Percentiles rank a stretch among this genome's conserved stretches.
These are phyloP conservation scores for Drosophila limbata DNA, from an alignment of 2,888 invertebrate species.

Conservation along the genomic window DNA sequence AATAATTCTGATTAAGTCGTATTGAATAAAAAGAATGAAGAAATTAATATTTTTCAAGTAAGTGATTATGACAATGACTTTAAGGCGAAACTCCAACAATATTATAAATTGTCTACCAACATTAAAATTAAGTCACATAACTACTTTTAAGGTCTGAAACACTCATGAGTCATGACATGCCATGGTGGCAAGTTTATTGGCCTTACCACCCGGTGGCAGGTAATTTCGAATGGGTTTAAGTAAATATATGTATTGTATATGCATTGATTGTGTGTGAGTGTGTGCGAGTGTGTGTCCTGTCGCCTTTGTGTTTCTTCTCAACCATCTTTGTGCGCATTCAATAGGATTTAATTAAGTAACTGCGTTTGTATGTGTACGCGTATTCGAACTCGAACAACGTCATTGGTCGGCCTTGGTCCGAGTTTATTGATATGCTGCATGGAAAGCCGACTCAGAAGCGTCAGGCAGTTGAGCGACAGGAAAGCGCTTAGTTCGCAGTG, in stretches of 20 bases:
- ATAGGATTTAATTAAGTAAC: slow-evolving; percentile 58
- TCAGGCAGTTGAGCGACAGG: slow-evolving; percentile 62
- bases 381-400: slow-evolving; percentile 39
- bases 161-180: slow-evolving; percentile 1
- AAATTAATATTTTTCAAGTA: not conserved
- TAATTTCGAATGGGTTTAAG: slow-evolving; percentile 43
- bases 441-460: slow-evolving; percentile 37
- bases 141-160: not conserved
- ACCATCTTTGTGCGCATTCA: slow-evolving; percentile 50
- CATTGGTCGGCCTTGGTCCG: slow-evolving; percentile 28
- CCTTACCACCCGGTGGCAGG: slow-evolving; percentile 65
- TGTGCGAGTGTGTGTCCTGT: not conserved
- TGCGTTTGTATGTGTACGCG: slow-evolving; percentile 21
- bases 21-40: too few species aligned
- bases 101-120: too few species aligned
- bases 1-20: too few species aligned
- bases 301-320: slow-evolving; percentile 36
- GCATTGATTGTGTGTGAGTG: too few species aligned
- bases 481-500: slow-evolving; percentile 34
- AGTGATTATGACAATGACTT: not conserved
- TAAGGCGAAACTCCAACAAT: not conserved
- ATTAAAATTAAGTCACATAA: not conserved
- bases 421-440: slow-evolving; percentile 45
- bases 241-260: slow-evolving; percentile 6
- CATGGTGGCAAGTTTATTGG: slow-evolving; percentile 53